Base-by-base conservation (phyloP, 2,113 vertebrate species). In the Arenaria interpres region DNA sequence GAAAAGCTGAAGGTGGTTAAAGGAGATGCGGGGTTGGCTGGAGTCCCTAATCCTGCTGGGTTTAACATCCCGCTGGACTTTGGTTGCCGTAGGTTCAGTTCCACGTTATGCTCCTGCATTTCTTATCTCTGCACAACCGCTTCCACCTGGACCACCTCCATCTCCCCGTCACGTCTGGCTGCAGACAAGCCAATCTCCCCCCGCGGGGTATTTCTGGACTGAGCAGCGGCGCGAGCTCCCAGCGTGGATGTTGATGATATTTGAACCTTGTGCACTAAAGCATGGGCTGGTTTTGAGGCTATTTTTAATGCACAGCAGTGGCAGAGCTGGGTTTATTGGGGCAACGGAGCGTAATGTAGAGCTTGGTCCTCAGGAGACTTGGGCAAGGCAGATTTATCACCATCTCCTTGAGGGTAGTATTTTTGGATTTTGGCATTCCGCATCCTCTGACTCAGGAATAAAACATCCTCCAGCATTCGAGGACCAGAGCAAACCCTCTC, bases 101-200 rank as follows among this genome's bases (percentile, higher is more conserved):
- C 28, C 48, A 53, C 3, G 2, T 84, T 60, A 46, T 0, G 3
- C 21, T 77, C 50, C 28, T 32, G 30, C 6, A 22, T 77, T 77
- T 50, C 54, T 71, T 75, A 46, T 74, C 68, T 81, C 46, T 59
- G 51, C 6, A 48, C 0, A 19, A 92, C 35, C 0, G 1, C 25
- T 88, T 94, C 75, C 76, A 75, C 43, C 46, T 43, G 86, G 83
- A 81, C n/a, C 80, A 27, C 23, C 59, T 89, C 73, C 91, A 63
- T 46, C 54, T 83, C 64, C 28, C 45, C 0, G 0, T n/a, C 54
- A 81, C 1, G 5, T 68, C 77, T 90, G 48, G 33, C n/a, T 21
- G 37, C 10, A 24, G 74, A 62, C n/a, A 54, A 75, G n/a, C 51
- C 85, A 59, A 72, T 56, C 33, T 51, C 53, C 46, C 81, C 43